phyloP scores from a whole-genome alignment of 2,113 vertebrate genomes.

The Shinisaurus crocodilurus region DNA sequence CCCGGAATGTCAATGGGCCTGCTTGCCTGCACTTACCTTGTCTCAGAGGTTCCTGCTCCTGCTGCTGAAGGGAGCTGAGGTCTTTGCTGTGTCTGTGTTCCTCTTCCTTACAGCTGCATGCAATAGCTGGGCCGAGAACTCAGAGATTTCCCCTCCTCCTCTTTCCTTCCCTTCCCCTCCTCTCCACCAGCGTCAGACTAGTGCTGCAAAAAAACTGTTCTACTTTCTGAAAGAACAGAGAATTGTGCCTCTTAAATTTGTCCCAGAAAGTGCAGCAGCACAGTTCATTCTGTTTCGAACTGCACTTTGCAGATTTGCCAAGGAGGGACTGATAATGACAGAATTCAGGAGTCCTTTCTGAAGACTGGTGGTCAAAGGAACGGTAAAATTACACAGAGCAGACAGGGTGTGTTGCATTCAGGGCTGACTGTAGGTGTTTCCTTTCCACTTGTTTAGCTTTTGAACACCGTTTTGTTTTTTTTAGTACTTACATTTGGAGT shows the following conservation, averaged over 20 bases:
- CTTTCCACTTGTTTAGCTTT: neutral
- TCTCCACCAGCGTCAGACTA: conserved; percentile 53
- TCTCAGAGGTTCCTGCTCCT: conserved; percentile 33
- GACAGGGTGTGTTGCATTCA: neutral
- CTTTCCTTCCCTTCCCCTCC: conserved; percentile 19
- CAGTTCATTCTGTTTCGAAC: neutral
- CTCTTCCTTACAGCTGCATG: conserved; percentile 10
- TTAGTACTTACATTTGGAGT: neutral
- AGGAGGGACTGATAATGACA: neutral
- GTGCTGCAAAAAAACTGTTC: conserved; percentile 36
- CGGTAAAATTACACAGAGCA: too few relatives aligned
- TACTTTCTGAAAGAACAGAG: neutral
- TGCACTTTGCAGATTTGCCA: neutral
- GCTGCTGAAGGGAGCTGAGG: neutral
- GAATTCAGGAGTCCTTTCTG: neutral
- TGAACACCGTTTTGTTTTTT: neutral
- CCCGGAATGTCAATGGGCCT: accelerated
- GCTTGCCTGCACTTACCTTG: neutral
- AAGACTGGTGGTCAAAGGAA: too few relatives aligned
- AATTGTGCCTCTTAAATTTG: neutral
- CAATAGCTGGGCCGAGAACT: conserved; percentile 54
- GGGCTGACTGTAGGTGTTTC: neutral
- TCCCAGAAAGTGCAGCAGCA: neutral
- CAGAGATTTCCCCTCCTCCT: conserved; percentile 56
- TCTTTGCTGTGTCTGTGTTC: conserved; percentile 25